phyloP scores from a whole-genome alignment of 2,888 invertebrate genomes.

The Gerris lacustris region DNA sequence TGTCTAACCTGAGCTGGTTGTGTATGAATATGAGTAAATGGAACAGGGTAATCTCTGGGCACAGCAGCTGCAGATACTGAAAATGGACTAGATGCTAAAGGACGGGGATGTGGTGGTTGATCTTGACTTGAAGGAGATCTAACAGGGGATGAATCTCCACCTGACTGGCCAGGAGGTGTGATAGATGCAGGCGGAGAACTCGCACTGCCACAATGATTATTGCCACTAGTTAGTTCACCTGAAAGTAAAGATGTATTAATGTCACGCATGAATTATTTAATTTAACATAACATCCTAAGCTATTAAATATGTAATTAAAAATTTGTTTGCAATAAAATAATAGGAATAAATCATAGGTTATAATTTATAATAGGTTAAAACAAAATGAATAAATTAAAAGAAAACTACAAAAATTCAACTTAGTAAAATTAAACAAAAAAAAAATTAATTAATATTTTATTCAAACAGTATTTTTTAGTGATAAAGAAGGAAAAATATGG shows the following conservation, averaged over 20 bases:
- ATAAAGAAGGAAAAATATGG: too few species aligned
- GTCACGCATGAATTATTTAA: too few species aligned
- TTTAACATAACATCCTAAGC: too few species aligned
- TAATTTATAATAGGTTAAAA: too few species aligned
- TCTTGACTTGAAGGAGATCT: constrained; percentile 25
- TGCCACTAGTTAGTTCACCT: constrained; percentile 41
- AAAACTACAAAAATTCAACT: too few species aligned
- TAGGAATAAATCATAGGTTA: too few species aligned
- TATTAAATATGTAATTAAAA: too few species aligned
- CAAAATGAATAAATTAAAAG: too few species aligned
- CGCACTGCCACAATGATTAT: constrained; percentile 16
- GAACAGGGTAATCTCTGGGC: constrained; percentile 66
- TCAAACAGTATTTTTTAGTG: too few species aligned
- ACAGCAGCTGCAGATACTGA: constrained; percentile 33
- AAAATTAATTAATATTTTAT: too few species aligned
- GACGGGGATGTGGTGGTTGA: constrained; percentile 28
- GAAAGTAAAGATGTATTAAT: constrained; percentile 13
- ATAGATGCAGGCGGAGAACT: constrained; percentile 47
- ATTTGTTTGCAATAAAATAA: too few species aligned
- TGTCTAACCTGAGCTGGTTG: constrained; percentile 64
- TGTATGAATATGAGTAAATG: constrained; percentile 86
- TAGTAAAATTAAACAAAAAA: too few species aligned
- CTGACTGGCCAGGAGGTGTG: constrained; percentile 39
- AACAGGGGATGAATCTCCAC: constrained; percentile 21
- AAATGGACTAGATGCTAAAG: constrained; percentile 36